Evolutionary conservation across 2,797 vertebrate genomes (phyloP).

Genomic region (Anabas testudineus): DNA sequence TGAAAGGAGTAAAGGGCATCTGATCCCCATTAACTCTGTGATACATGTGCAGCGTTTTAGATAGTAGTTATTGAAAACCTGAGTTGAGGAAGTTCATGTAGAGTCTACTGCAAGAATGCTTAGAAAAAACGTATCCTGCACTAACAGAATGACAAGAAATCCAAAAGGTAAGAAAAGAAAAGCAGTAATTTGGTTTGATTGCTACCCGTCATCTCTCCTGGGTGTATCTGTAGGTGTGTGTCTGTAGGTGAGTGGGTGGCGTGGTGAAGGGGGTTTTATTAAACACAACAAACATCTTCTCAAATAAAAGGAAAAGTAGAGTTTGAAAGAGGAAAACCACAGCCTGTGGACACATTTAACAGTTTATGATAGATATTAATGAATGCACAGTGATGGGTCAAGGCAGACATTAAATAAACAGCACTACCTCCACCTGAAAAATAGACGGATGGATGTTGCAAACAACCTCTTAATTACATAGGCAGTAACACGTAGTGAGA

Average conservation of each 20-base stretch:
- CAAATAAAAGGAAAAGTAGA: not conserved
- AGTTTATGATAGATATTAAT: conserved; percentile 5
- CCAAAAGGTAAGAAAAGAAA: not conserved
- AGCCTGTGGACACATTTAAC: not conserved
- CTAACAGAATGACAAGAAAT: conserved; percentile 4
- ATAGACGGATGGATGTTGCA: not conserved
- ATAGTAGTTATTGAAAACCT: conserved; percentile 41
- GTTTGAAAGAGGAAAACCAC: not conserved
- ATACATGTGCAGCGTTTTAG: conserved; percentile 19
- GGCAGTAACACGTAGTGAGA: not conserved
- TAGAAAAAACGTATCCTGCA: not conserved
- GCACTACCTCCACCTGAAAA: not conserved
- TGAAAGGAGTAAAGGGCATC: conserved; percentile 13
- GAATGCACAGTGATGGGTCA: not conserved
- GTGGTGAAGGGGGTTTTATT: too few species aligned
- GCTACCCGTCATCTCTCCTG: conserved; percentile 2
- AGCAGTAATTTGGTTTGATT: conserved; percentile 31
- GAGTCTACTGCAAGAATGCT: conserved; percentile 4
- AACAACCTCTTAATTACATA: not conserved
- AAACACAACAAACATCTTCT: conserved; percentile 1
- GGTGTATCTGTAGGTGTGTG: conserved; percentile 11
- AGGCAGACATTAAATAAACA: not conserved
- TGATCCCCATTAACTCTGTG: conserved; percentile 60
- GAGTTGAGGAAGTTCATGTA: conserved; percentile 47
- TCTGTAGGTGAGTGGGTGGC: conserved; percentile 5